Evolutionary conservation across 2,113 vertebrate species (phyloP), one percentile per base, ranked within the genome.

Genomic region (Neotragus moschatus): DNA sequence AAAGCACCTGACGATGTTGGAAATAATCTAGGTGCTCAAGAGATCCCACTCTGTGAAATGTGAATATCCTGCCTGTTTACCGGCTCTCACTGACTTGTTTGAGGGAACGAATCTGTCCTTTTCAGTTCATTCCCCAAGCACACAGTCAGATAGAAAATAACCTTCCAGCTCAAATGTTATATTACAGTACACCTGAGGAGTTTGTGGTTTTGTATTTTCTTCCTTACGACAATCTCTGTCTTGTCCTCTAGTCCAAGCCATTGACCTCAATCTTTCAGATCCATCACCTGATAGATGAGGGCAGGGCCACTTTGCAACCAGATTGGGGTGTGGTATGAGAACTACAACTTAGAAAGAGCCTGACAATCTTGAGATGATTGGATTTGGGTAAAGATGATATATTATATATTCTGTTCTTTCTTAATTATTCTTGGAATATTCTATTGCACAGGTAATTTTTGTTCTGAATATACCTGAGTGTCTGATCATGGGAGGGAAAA

Each of bases 401-500:
- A 56, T 84, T 77, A 75, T 30, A 7, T 86, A 55, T 36, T 89
- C 82, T 87, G 28, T 55, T 82, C 58, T 98, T 97, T 73, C 60
- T 87, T 97, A 73, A 95, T 61, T 82, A 94, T 87, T 91, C 84
- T 75, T 91, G 88, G 85, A 88, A 95, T 19, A 19, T 36, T 95
- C 88, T 84, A 43, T n/a, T 70, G 6, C 96, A 93, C 12, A 94
- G 51, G 77, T 73, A 80, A 90, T 93, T 95, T 79, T 97, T 70
- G 73, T 90, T 95, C 56, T 1, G 0, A 98, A 98, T 94, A 77
- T 53, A 19, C 77, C 36, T 15, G 28, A 60, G n/a, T 79, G 96
- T 94, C 55, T 97, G 80, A 97, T 89, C 3, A 94, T 90, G 96
- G 95, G 96, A 95, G 45, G 13, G 1, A 13, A 85, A 86, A 93